Conservation (phyloP, 2,797 vertebrate genomes). For the Sebastes cheni region DNA sequence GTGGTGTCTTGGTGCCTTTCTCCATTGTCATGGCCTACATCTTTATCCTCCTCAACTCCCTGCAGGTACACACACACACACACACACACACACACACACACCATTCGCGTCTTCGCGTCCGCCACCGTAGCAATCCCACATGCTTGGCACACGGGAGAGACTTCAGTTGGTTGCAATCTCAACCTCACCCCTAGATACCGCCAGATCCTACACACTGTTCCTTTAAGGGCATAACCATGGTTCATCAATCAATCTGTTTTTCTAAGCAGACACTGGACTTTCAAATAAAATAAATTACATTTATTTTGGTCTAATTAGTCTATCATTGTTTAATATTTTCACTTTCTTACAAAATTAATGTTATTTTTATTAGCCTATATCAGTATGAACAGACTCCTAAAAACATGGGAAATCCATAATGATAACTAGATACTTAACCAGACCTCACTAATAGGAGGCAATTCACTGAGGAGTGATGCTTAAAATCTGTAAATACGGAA, state of each 20-base stretch:
- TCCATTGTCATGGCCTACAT: conserved; percentile 84
- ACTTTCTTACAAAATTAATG: background rate
- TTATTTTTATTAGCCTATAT: background rate
- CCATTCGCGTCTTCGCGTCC: too few relatives aligned
- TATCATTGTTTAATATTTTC: background rate
- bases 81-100: background rate
- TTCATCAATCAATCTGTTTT: too few relatives aligned
- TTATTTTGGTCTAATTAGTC: background rate
- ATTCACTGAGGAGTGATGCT: background rate
- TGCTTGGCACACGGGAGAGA: too few relatives aligned
- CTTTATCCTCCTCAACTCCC: conserved; percentile 86
- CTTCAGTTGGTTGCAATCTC: too few relatives aligned
- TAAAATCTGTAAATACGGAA: background rate
- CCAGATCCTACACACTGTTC: too few relatives aligned
- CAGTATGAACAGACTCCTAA: background rate
- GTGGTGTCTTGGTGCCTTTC: conserved; percentile 84
- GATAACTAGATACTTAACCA: background rate
- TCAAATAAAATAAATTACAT: too few relatives aligned
- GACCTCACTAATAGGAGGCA: background rate
- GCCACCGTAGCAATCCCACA: too few relatives aligned
- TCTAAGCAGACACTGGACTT: too few relatives aligned
- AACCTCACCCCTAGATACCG: too few relatives aligned
- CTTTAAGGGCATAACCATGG: too few relatives aligned
- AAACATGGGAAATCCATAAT: background rate
- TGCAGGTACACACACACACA: conserved; percentile 77